A percentile compares a stretch with the other conserved stretches of the same genome.
Conservation (phyloP, 1,140 invertebrate genomes). For the Aphis gossypii region DNA sequence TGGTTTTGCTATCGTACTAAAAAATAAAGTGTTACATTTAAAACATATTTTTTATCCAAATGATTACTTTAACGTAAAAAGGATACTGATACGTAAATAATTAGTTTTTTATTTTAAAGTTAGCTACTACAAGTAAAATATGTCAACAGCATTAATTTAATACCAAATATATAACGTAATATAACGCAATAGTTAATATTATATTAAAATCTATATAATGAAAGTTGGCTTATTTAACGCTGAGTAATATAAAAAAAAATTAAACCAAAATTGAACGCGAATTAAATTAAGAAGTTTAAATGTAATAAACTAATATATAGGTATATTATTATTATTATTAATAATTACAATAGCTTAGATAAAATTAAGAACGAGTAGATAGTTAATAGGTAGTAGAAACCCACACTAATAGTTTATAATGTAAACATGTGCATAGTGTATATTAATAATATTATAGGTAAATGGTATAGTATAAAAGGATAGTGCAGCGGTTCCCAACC, state of each 20-base stretch:
- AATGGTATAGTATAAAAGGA: too few relatives aligned
- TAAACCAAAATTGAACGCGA: neutral
- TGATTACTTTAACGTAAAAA: neutral
- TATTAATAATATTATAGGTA: neutral
- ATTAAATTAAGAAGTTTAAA: neutral
- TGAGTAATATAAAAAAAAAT: neutral
- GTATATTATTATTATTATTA: too few relatives aligned
- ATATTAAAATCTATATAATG: neutral
- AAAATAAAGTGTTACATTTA: neutral
- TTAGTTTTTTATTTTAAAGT: neutral
- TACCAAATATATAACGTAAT: neutral
- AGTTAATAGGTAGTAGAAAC: neutral
- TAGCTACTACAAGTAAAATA: neutral
- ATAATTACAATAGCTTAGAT: neutral
- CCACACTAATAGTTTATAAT: neutral
- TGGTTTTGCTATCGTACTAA: slow-evolving; percentile 81
- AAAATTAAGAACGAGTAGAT: neutral
- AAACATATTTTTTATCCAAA: neutral
- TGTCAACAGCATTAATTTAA: neutral
- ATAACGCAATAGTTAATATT: neutral
- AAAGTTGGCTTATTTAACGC: neutral
- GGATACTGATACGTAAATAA: neutral
- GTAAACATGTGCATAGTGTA: neutral
- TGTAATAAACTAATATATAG: neutral
- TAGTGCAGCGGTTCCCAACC: too few relatives aligned